Base-by-base conservation (phyloP, 1,140 invertebrate species). In the Phenacoccus solenopsis region DNA sequence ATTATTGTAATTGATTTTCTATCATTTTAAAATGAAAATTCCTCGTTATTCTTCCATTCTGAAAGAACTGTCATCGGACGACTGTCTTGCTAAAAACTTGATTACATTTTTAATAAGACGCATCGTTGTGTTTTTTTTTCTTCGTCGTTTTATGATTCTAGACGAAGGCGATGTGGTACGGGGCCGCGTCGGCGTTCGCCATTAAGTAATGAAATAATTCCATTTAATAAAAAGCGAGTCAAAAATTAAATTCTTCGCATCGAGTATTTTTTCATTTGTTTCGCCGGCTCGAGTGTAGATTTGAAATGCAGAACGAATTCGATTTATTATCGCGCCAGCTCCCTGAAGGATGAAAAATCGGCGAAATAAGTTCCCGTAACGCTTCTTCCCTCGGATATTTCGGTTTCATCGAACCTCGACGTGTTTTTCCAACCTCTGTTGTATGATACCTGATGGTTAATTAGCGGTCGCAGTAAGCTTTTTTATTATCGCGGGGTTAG, bases 131-230 rank as follows among this genome's bases (percentile, higher is more conserved):
- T 16, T 49, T 49, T 49, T 49, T 49, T 49, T 5, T 49, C 3
- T n/a, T n/a, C 38, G 5, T 9, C 16, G 16, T n/a, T 13, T 32
- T 49, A 49, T 16, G 13, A 16, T 49, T 49, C 38, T 16, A n/a
- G 38, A n/a, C n/a, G n/a, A n/a, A n/a, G n/a, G n/a, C n/a, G n/a
- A n/a, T n/a, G n/a, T n/a, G n/a, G n/a, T n/a, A n/a, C n/a, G n/a
- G n/a, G n/a, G n/a, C n/a, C n/a, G n/a, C n/a, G n/a, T n/a, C n/a
- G n/a, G 38, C 38, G 38, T 49, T 49, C 20, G 38, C 38, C 16
- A 49, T 49, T 49, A 49, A 49, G 38, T 49, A 49, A 49, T 49
- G 38, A 49, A 49, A 49, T 49, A 49, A 49, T 49, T 49, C 38
- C 13, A 49, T 49, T 49, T 49, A 49, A 49, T 49, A 49, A 49